Evolutionary conservation across 2,797 vertebrate species (phyloP).

Genomic region (Sparus aurata): DNA sequence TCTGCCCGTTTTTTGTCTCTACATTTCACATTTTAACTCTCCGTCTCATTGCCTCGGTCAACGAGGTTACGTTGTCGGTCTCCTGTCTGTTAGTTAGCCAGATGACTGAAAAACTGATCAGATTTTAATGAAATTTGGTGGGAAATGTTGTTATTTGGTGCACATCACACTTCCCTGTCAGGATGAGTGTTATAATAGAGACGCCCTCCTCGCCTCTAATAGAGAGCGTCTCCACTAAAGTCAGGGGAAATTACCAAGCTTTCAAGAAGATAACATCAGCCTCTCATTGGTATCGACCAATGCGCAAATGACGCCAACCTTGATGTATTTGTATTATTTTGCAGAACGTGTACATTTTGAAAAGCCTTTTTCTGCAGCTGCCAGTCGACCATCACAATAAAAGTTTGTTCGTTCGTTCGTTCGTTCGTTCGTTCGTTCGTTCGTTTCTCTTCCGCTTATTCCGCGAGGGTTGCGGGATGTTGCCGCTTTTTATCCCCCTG

Average conservation of each 20-base stretch:
- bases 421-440: too few relatives aligned
- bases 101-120: background rate
- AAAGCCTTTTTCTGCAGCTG: too few relatives aligned
- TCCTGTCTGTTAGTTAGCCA: background rate
- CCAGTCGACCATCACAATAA: too few relatives aligned
- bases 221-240: background rate
- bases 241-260: background rate
- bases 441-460: too few relatives aligned
- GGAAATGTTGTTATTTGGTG: background rate
- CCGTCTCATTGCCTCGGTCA: background rate
- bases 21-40: slow-evolving; percentile 7
- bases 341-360: too few relatives aligned
- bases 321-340: too few relatives aligned
- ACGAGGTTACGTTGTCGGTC: background rate
- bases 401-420: too few relatives aligned
- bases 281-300: too few relatives aligned
- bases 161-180: background rate
- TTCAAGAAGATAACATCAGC: background rate
- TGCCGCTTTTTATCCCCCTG: too few relatives aligned
- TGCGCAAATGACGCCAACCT: too few relatives aligned
- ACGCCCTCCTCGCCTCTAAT: background rate
- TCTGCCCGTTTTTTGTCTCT: background rate
- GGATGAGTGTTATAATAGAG: background rate
- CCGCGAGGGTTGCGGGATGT: too few relatives aligned
- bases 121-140: background rate